Percentiles rank a stretch among this genome's conserved stretches.
Evolutionary conservation across 1,140 invertebrate species (phyloP).

Genomic region (Watersipora subatra): DNA sequence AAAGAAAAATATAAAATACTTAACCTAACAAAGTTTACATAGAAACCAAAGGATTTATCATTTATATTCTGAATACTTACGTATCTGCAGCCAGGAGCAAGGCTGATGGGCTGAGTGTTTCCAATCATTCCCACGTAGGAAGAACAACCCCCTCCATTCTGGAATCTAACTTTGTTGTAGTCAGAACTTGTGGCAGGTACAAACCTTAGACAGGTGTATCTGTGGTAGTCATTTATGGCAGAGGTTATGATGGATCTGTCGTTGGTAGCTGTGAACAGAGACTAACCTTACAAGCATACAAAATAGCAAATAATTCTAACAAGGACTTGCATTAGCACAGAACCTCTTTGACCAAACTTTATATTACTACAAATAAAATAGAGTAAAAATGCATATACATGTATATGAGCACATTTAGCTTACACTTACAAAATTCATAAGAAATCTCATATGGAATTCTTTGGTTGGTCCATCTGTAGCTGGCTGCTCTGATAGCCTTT

Average conservation of each 20-base stretch:
- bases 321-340: too few relatives aligned
- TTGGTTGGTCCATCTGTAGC: slow-evolving; percentile 2
- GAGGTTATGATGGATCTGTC: slow-evolving; percentile 24
- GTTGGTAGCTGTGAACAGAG: slow-evolving; percentile 19
- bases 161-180: slow-evolving; percentile 18
- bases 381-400: too few relatives aligned
- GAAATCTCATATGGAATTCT: slow-evolving; percentile 4
- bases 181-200: slow-evolving; percentile 15
- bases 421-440: slow-evolving; percentile 6
- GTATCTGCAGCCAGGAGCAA: slow-evolving; percentile 17
- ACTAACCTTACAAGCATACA: too few relatives aligned
- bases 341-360: too few relatives aligned
- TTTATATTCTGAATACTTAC: slow-evolving; percentile 12
- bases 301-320: too few relatives aligned
- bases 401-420: not conserved
- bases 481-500: not conserved
- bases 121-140: slow-evolving; percentile 19
- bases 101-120: slow-evolving; percentile 15
- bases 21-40: not conserved
- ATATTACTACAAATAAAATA: too few relatives aligned
- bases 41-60: not conserved
- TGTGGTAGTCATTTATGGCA: slow-evolving; percentile 29
- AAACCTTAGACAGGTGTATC: slow-evolving; percentile 30
- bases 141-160: slow-evolving; percentile 13
- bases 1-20: not conserved